phyloP scores from a whole-genome alignment of 2,113 vertebrate genomes.

The Carlito syrichta region DNA sequence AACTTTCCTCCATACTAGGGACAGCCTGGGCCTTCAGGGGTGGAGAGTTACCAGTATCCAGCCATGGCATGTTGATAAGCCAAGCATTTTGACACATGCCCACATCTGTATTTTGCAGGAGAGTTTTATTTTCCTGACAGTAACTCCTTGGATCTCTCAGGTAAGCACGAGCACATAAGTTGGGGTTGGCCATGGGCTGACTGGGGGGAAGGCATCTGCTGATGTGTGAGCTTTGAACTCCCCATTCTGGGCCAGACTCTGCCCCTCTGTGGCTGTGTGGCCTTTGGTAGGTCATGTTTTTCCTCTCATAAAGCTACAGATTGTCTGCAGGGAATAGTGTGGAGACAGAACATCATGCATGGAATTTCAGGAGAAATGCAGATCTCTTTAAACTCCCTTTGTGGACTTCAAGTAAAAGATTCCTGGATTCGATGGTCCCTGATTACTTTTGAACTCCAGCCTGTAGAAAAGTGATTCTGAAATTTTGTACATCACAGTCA shows the following conservation, averaged over 20 bases:
- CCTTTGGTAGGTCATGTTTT: not conserved
- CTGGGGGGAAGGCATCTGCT: not conserved
- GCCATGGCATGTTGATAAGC: too few relatives aligned
- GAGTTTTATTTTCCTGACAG: slow-evolving; percentile 77
- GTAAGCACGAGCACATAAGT: slow-evolving; percentile 72
- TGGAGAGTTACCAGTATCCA: too few relatives aligned
- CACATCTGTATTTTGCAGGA: slow-evolving; percentile 73
- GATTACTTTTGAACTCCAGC: not conserved
- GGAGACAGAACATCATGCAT: not conserved
- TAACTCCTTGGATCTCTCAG: slow-evolving; percentile 76
- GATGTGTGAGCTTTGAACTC: not conserved
- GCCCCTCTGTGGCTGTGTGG: not conserved
- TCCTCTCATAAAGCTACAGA: not conserved
- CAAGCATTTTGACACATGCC: not conserved
- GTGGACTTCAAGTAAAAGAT: not conserved
- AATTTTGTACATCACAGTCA: not conserved
- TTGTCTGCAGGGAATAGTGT: not conserved
- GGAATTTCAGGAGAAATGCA: not conserved
- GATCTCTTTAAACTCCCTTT: not conserved
- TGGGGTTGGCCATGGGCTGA: not conserved
- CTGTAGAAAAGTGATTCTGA: not conserved
- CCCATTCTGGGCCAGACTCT: not conserved
- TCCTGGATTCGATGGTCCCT: not conserved
- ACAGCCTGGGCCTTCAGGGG: not conserved
- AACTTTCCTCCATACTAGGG: not conserved